Conservation (phyloP, 2,113 vertebrate genomes). For the Aphyosemion australe region DNA sequence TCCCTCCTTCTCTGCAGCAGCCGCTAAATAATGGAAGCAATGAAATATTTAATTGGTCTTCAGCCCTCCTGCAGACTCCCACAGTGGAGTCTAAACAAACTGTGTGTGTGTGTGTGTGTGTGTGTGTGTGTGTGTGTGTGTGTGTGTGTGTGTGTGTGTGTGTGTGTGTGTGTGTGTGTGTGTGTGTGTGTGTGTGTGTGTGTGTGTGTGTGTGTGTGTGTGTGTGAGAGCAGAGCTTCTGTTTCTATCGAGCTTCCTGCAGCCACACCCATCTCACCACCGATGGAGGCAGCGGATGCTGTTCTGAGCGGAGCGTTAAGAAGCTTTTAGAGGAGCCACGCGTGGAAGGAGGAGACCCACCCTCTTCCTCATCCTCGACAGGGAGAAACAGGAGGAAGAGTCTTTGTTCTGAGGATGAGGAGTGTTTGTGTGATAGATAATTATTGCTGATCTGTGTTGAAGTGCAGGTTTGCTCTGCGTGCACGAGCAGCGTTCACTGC, state of each 20-base stretch:
- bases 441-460: neutral
- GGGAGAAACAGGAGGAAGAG: neutral
- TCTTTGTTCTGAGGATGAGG: neutral
- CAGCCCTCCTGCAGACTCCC: slow-evolving; percentile 67
- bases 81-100: slow-evolving; percentile 56
- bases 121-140: neutral
- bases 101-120: neutral
- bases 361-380: slow-evolving; percentile 1
- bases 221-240: slow-evolving; percentile 38
- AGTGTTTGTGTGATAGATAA: neutral
- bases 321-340: slow-evolving; percentile 36
- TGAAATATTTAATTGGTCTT: slow-evolving; percentile 82
- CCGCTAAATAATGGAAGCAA: slow-evolving; percentile 77
- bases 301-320: slow-evolving; percentile 45
- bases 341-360: neutral
- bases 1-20: slow-evolving; percentile 50
- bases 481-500: no score
- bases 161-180: slow-evolving; percentile 1
- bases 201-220: neutral
- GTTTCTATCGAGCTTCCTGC: slow-evolving; percentile 34
- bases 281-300: slow-evolving; percentile 23
- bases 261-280: slow-evolving; percentile 52
- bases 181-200: slow-evolving; percentile 13
- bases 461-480: neutral
- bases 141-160: slow-evolving; percentile 2